Evolutionary conservation across 2,888 invertebrate species (phyloP).

Genomic region (Meteorus colon): DNA sequence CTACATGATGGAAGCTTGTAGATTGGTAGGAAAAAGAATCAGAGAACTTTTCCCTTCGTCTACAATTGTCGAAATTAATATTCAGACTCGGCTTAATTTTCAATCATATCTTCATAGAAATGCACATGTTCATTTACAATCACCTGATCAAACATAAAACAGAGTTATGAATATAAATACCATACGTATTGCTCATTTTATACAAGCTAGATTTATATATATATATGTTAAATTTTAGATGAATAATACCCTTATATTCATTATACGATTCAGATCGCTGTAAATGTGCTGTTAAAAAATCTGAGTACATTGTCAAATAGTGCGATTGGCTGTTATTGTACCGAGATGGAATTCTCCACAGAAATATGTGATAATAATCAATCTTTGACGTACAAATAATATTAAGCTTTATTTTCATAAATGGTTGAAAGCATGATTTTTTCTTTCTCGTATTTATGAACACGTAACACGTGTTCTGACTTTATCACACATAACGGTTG

Average conservation of each 20-base stretch:
- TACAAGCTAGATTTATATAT: not conserved
- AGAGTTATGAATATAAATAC: not conserved
- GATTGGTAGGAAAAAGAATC: not conserved
- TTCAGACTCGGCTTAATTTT: not conserved
- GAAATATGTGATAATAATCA: too few relatives aligned
- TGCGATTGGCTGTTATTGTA: too few relatives aligned
- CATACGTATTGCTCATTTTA: not conserved
- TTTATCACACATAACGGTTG: not conserved
- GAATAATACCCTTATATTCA: too few relatives aligned
- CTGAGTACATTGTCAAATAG: too few relatives aligned
- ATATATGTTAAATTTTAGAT: too few relatives aligned
- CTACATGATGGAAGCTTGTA: not conserved
- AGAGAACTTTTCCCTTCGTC: not conserved
- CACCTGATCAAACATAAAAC: conserved; percentile 2
- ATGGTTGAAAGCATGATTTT: not conserved
- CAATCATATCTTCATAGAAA: not conserved
- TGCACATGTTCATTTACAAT: not conserved
- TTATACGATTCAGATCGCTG: too few relatives aligned
- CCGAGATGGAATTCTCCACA: too few relatives aligned
- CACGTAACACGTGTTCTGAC: not conserved
- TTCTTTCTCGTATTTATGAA: not conserved
- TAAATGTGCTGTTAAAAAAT: too few relatives aligned
- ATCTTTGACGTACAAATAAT: not conserved
- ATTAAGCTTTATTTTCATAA: not conserved
- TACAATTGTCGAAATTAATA: conserved; percentile 13